These are phyloP conservation scores for Drosophila athabasca DNA, from an alignment of 1,140 invertebrate genomes.

Conservation along the genomic window DNA sequence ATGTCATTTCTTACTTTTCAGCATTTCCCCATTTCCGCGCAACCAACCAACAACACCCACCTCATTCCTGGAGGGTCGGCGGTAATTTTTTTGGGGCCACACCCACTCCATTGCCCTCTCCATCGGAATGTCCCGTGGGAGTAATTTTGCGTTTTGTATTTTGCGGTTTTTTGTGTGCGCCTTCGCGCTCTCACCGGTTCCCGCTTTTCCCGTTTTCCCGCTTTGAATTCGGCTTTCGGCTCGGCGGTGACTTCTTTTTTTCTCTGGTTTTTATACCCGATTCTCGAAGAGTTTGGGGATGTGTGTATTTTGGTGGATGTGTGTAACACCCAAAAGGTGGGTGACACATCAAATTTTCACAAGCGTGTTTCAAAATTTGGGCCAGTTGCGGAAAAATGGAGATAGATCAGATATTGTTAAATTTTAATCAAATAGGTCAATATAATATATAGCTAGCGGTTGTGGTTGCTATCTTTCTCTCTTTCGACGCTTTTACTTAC, in stretches of 20 bases:
- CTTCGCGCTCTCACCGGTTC: constrained; percentile 10
- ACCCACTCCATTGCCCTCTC: not conserved
- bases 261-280: constrained; percentile 13
- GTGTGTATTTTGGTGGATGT: too few species aligned
- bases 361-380: too few species aligned
- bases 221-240: constrained; percentile 28
- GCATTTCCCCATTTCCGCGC: constrained; percentile 21
- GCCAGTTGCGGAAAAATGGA: too few species aligned
- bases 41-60: constrained; percentile 18
- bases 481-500: too few species aligned
- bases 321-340: too few species aligned
- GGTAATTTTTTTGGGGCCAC: constrained; percentile 43
- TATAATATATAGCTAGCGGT: too few species aligned
- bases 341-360: too few species aligned
- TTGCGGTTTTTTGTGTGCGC: constrained; percentile 63
- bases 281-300: too few species aligned
- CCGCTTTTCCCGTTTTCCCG: constrained; percentile 15
- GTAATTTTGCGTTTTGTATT: constrained; percentile 80
- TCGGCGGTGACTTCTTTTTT: constrained; percentile 30
- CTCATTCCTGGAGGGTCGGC: constrained; percentile 13
- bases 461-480: too few species aligned
- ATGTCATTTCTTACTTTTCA: constrained; percentile 59
- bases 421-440: too few species aligned
- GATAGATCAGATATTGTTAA: too few species aligned
- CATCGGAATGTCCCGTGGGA: constrained; percentile 53